Base-by-base conservation (phyloP, 2,888 invertebrate genomes). In the Pterostichus niger region DNA sequence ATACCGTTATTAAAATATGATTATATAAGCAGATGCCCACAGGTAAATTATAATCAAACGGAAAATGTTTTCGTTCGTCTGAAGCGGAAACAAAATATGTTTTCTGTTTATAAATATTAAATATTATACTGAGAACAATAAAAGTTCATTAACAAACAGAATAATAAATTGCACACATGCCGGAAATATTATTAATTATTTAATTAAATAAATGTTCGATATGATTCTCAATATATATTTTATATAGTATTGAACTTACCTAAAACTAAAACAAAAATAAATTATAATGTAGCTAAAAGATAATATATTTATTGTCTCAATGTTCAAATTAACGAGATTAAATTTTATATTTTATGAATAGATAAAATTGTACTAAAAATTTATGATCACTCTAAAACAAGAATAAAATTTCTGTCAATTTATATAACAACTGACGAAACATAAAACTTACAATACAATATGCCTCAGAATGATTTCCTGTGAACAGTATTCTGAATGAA, bases 1-100 rank as follows among this genome's bases (percentile, higher is more conserved):
- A 59, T 59, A 31, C 59, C 31, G 59, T 59, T 31, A 17, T 11
- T 59, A 31, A 59, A 11, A 59, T 59, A 49, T 6, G 10, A 49
- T 49, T 49, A n/a, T 49, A 59, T 15, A 59, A 59, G 24, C 17
- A 31, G 31, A 59, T 59, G 59, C 59, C 59, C 31, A 31, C 24
- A 59, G 59, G 24, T 17, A 59, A 59, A 59, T 59, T 59, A 59
- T 31, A 59, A 59, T 59, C 59, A 59, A 31, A 31, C 24, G 59
- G 7, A 31, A 24, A 31, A 24, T 59, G 17, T 59, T 59, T 11
- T 5, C 10, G 31, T 10, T 10, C 2, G 31, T 31, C 59, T 10
- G 17, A 17, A 31, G 5, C 31, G 59, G 31, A 31, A 31, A 59
- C 59, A 59, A 59, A 31, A 31, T 59, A 31, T 49, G 31, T 59